Base-by-base conservation (phyloP, 2,113 vertebrate species). In the Macquaria ambigua region DNA sequence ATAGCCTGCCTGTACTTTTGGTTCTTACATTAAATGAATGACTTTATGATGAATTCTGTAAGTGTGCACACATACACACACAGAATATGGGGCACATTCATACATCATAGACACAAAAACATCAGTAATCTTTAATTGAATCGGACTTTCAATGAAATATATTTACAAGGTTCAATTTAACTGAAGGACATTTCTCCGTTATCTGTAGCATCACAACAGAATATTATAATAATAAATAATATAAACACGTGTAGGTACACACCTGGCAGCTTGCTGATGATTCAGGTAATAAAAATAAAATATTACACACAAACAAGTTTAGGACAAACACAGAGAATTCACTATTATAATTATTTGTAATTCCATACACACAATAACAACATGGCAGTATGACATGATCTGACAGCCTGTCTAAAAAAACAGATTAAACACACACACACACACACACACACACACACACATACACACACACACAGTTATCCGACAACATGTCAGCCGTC, bases 401-500 rank as follows among this genome's bases (percentile, higher is more conserved):
- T 64, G 70, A 20, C 34, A 61, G 67, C 20, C 15, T n/a, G 67
- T 25, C 23, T 15, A 16, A 43, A 58, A 53, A 55, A 63, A 81
- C 8, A 25, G 43, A 43, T 55, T 39, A 43, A n/a, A 18, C 15
- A 6, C 37, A 53, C 34, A 34, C 3, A 0, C 3, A 4, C 34
- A 3, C 4, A 4, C 34, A 39, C 12, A 56, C 59, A 52, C 18
- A 43, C 41, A 62, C 43, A 20, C 52, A n/a, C 66, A 20, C 18
- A 20, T 34, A 61, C 52, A 66, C 18, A 46, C 77, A n/a, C 59
- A 10, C 48, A 11, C 11, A 25, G 21, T 80, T 75, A 64, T 59
- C 62, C 37, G 48, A 55, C 80, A 70, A 31, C 82, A 83, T 61
- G 77, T 69, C 79, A 69, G 79, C 61, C 61, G 12, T 77, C 82